Evolutionary conservation across 2,113 vertebrate species (phyloP), one percentile per base, ranked within the genome.

Genomic region (Acinonyx jubatus): DNA sequence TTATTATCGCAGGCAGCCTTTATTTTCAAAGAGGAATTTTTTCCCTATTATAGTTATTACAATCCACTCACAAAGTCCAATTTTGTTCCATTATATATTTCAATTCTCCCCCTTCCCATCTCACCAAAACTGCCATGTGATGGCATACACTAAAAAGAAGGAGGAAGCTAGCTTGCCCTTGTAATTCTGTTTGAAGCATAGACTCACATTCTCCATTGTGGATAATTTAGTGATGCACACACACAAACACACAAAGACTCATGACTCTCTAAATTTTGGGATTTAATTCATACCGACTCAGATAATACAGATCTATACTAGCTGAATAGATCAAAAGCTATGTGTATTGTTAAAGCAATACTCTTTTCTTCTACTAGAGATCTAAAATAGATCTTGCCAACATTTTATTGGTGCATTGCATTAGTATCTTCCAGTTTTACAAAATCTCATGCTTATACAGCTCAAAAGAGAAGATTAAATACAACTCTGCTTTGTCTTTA

Each of bases 401-500:
- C 38, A 83, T 98, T 97, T 98, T 63, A 79, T 93, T 95, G 76
- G 69, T n/a, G 18, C 41, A 68, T 76, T 92, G n/a, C 33, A 16
- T 73, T 57, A 86, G 83, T 95, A 71, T 85, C 0, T 0, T 92
- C 79, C 68, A 61, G 68, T 73, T 88, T 97, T 91, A 82, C 36
- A 82, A 38, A 94, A 78, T 81, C 76, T 93, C 86, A 80, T 78
- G 80, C 50, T 96, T 86, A 85, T 95, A 61, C 21, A 93, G 57
- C 66, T 95, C 27, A 91, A 73, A 98, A 95, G 97, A 98, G 74
- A 96, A 98, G 89, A 94, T 97, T 84, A 95, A 96, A 85, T 97
- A 81, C 76, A 97, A 88, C 69, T 95, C 61, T 88, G 27, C 31
- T 96, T 69, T 96, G 55, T 96, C 97, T 97, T 96, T 97, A 97